These are phyloP conservation scores for Piliocolobus tephrosceles DNA, from an alignment of 2,113 vertebrate genomes.

Conservation along the genomic window DNA sequence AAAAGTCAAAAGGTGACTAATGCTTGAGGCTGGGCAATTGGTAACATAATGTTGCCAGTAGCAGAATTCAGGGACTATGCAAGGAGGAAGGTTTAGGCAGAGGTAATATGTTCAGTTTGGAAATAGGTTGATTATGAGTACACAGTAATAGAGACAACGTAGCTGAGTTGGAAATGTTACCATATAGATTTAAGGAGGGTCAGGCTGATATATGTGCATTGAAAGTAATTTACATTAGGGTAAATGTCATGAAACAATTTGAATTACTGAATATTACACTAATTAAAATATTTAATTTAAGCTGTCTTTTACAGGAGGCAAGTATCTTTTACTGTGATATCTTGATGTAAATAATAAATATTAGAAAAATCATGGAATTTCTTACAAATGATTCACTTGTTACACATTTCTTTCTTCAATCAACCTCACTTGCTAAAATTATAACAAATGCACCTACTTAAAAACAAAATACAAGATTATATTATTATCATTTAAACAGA, in stretches of 20 bases:
- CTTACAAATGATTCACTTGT: neutral
- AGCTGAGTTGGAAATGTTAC: neutral
- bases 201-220: neutral
- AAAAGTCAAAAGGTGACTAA: neutral
- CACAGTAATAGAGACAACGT: neutral
- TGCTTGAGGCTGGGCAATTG: neutral
- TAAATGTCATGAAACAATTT: neutral
- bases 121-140: neutral
- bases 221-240: neutral
- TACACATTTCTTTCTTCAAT: neutral
- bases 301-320: neutral
- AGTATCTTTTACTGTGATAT: neutral
- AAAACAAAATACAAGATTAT: slow-evolving; percentile 7
- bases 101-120: neutral
- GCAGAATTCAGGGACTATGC: neutral
- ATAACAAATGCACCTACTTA: neutral
- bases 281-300: neutral
- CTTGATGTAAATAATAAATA: neutral
- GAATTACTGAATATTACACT: neutral
- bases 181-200: neutral
- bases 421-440: neutral
- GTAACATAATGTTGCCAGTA: neutral
- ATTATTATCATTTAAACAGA: slow-evolving; percentile 34
- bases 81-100: neutral
- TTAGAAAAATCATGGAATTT: neutral